Evolutionary conservation across 1,140 invertebrate genomes (phyloP), one percentile per base, ranked within the genome.

Genomic region (Drosophila obscura): DNA sequence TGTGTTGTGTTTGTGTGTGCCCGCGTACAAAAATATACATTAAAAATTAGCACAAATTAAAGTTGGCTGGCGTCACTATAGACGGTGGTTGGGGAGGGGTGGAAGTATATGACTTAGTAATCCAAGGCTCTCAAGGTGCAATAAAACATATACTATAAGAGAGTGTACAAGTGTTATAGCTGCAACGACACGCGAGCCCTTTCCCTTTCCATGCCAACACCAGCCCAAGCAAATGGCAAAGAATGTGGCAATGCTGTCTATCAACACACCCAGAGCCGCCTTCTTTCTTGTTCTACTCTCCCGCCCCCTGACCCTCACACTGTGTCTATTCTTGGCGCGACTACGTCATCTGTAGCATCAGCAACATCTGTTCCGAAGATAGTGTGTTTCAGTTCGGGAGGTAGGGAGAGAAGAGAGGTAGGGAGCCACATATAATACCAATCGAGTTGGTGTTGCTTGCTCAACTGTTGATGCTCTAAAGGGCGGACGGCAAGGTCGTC

Each of bases 331-430:
- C 75, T 72, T 82, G 80, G 69, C 61, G 52, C 65, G 69, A 78
- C 82, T 64, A 87, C 82, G 82, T 85, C 82, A 85, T 87, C 78
- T 50, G 24, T 64, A 50, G 59, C 80, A 60, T 52, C 60, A 58
- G 35, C 28, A 82, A 87, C 81, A 85, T 87, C 78, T 85, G 82
- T 71, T 85, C 53, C 48, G 53, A 71, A 69, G 51, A 71, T 69
- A 69, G 24, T 55, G 52, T 46, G 50, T 46, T 19, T 26, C 51
- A 1, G 19, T 19, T 19, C 19, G 19, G 19, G 19, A 19, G 35
- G 35, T 4, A 39, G 35, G 11, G 11, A 39, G 35, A 9, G 31
- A 35, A 9, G 9, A 11, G 19, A 19, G 9, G 31, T 2, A 11
- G 4, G 11, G 1, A 39, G 9, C 11, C 35, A 39, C 35, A 39